Evolutionary conservation across 2,797 vertebrate genomes (phyloP), one percentile per base, ranked within the genome.

Genomic region (Falco columbarius): DNA sequence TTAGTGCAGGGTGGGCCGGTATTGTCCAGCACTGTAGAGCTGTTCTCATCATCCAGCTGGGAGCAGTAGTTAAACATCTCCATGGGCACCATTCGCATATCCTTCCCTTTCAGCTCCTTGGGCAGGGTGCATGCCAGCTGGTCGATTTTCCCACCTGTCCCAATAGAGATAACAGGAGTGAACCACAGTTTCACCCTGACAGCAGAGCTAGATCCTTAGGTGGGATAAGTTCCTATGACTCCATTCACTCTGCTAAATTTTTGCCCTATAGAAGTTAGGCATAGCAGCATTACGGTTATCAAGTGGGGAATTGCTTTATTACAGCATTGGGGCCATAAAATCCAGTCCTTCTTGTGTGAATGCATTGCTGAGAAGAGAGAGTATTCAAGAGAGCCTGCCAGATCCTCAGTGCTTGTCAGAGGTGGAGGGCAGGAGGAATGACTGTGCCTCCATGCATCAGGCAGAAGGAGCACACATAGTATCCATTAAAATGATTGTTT

Each of bases 11-110:
- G 98, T 29, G 96, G 98, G 94, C 98, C 88, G 30, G 98, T 96
- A 92, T 98, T 96, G 94, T 98, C 97, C 96, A 98, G 74, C 51
- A 98, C 98, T 0, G 98, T 97, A 1, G 98, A 98, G 93, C 98
- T 99, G 42, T 99, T 99, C 96, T 99, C 99, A 13, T 99, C 99
- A 52, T 99, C 99, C 76, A 99, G 97, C 95, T 99, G 99, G 81
- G 99, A 99, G 97, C 99, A 99, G 97, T 99, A 99, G 98, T 99
- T 99, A 97, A 99, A 99, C 99, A 99, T 99, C 98, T 99, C 99
- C 98, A 99, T 98, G 10, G 99, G 99, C 82, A 99, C 99, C 73
- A 98, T 97, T 3, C 99, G 98, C 98, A 99, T 99, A 97, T 99
- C 99, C 96, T 99, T 99, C 79, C 99, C 99, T 93, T 99, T 98